Evolutionary conservation across 2,888 invertebrate species (phyloP), one percentile per base, ranked within the genome.

Genomic region (Xylophagus ater): DNA sequence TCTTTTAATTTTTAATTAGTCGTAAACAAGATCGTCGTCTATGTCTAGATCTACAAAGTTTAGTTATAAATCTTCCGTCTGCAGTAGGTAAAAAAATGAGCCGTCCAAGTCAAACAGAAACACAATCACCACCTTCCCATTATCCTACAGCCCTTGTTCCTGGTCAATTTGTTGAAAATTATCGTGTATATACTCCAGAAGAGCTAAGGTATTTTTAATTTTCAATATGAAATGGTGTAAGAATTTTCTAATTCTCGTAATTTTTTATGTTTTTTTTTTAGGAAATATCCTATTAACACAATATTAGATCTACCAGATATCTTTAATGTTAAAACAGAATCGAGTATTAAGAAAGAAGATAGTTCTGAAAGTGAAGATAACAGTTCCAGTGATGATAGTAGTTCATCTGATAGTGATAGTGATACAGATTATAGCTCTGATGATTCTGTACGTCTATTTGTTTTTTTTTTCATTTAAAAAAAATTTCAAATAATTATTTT

Each of bases 121-220:
- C 29, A 29, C 25, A 24, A 34, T 10, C n/a, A n/a, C 57, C 65
- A 3, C 70, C 73, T 40, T 69, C 71, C 34, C 68, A 74, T 62
- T 98, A 94, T 71, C 97, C 97, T 14, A 79, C 94, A 44, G 81
- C 96, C 30, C 69, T 98, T 47, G 80, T 98, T 52, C 92, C 94
- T 24, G 96, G 96, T n/a, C 98, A 98, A 68, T 97, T 79, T 68
- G 84, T 86, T 50, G 88, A 93, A 62, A 74, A 76, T 58, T 94
- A 83, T 65, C 77, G 81, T 54, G 53, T 62, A 41, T 94, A 88
- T 60, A 78, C 84, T 2, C 70, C 88, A 5, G 75, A 81, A 10
- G 90, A 96, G 64, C 69, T 97, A 41, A 67, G 66, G 76, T 78
- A 58, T 8, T 17, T 24, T 23, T 23, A 4, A 37, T n/a, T 28